Evolutionary conservation across 37 sponge, comb jelly and placozoan species (phyloP).

Genomic region (Hexactinellida sp.): DNA sequence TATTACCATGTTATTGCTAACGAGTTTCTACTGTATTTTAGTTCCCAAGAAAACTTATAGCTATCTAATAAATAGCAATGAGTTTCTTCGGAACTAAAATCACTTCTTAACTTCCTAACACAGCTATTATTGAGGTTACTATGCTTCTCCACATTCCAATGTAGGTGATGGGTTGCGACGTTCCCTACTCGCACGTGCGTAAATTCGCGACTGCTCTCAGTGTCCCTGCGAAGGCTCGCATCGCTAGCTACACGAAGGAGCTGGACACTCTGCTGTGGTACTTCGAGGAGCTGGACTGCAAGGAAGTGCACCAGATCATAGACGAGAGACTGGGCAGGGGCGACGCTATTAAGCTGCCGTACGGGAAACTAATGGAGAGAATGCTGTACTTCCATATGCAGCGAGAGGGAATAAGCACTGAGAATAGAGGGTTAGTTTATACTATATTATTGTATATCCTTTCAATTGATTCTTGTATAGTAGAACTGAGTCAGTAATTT

Average conservation of each 20-base stretch:
- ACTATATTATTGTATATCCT: no score
- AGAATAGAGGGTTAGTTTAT: not conserved
- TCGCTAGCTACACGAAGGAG: not conserved
- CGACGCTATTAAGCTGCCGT: not conserved
- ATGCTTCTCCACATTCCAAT: not conserved
- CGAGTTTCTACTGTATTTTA: no score
- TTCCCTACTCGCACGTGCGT: not conserved
- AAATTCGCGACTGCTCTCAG: not conserved
- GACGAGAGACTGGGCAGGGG: not conserved
- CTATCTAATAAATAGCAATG: no score
- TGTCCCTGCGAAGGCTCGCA: not conserved
- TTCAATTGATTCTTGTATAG: no score
- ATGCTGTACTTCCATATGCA: constrained; percentile 13
- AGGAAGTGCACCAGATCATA: not conserved
- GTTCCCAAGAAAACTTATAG: no score
- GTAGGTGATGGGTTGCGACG: not conserved
- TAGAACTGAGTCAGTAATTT: no score
- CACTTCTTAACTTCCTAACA: no score
- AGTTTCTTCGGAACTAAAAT: no score
- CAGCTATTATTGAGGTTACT: not conserved
- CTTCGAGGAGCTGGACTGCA: not conserved
- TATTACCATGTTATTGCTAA: no score
- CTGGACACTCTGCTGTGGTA: not conserved
- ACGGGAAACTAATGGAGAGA: constrained; percentile 11
- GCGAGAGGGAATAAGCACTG: not conserved